Base-by-base conservation (phyloP, 1,140 invertebrate genomes). In the Eueides isabella region DNA sequence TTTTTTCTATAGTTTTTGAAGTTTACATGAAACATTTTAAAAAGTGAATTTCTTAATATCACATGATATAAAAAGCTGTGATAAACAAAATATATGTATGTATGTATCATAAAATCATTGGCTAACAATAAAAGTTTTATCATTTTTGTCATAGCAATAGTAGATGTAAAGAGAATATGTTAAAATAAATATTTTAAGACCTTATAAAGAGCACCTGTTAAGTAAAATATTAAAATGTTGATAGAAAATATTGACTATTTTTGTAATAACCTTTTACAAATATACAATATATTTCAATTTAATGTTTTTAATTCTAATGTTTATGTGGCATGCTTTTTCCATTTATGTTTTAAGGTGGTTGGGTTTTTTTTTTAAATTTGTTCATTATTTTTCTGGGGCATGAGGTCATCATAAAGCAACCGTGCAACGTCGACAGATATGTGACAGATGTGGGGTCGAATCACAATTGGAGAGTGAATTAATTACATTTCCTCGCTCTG, bases 261-360 rank as follows among this genome's bases (percentile, higher is more conserved):
- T 90, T 90, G 83, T 88, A 87, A 82, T 28, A 79, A 72, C 76
- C 83, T 87, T 87, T 85, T 74, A 74, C 80, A 16, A 69, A 69
- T 69, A 69, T 89, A 90, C 84, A n/a, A n/a, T n/a, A 84, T 78
- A 74, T 79, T 83, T 86, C 72, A 84, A 71, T 82, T 79, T 78
- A 73, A 77, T 80, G 67, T 23, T 70, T 77, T 73, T 80, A 67
- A 82, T 80, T 81, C 78, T 68, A 79, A 76, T 81, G n/a, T 70
- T 28, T 61, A 55, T 48, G n/a, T 48, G 16, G 23, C 48, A 55
- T 55, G 48, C 48, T 55, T 55, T 48, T 19, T 48, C 19, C 41
- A 55, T 55, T 23, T 26, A 26, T 26, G 12, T 26, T 23, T 19
- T 55, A 26, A 23, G 48, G 48, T 55, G 48, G 48, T 55, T 55